Percentiles rank a stretch among this genome's conserved stretches.
Conservation (phyloP, 2,888 invertebrate species). For the Heliconius ismenius region DNA sequence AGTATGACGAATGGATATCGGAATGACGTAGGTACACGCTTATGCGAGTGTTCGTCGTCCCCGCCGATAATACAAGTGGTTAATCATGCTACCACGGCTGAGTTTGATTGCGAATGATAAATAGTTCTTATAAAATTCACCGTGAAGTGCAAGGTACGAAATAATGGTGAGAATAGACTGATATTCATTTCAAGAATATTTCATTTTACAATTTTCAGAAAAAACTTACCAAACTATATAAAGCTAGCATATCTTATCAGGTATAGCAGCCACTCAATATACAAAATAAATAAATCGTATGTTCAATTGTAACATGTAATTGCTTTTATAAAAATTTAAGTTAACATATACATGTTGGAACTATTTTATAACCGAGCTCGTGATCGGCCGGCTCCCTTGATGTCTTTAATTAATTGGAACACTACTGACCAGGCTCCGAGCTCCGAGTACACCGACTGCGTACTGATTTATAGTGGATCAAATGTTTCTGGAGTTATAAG, state of each 20-base stretch:
- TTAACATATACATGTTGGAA: conserved; percentile 4
- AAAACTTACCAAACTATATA: background rate
- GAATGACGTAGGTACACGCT: conserved; percentile 36
- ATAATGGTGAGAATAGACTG: background rate
- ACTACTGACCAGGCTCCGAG: conserved; percentile 50
- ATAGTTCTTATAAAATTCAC: conserved; percentile 49
- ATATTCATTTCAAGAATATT: background rate
- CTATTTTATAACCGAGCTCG: conserved; percentile 43
- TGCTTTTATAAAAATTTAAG: background rate
- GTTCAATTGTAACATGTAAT: background rate
- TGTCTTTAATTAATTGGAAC: conserved; percentile 71
- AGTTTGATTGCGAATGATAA: conserved; percentile 72
- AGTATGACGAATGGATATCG: conserved; percentile 51
- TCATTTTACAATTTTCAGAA: background rate
- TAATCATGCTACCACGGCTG: conserved; percentile 65
- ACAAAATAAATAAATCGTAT: background rate
- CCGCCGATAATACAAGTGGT: conserved; percentile 57
- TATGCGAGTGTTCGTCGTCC: conserved; percentile 47
- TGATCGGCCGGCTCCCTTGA: conserved; percentile 63
- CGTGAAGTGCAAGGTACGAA: conserved; percentile 10
- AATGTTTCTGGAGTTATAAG: conserved; percentile 59
- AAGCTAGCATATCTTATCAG: background rate
- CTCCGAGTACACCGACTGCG: conserved; percentile 57
- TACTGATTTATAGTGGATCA: conserved; percentile 65
- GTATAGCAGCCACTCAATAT: background rate